These are phyloP conservation scores for Cinara cedri DNA, from an alignment of 2,888 invertebrate genomes.

Conservation along the genomic window DNA sequence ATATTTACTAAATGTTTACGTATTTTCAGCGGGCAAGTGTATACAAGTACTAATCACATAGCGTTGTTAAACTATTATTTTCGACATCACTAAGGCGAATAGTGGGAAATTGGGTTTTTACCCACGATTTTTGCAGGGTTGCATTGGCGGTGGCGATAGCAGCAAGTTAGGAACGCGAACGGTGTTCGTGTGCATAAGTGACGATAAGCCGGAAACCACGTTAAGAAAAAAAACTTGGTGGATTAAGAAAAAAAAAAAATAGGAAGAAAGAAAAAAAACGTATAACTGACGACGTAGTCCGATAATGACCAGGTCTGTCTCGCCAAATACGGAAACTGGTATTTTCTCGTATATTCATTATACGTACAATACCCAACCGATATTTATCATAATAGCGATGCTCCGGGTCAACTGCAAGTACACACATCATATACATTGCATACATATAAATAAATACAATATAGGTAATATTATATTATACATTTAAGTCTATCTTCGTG, in stretches of 20 bases:
- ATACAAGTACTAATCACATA: no score
- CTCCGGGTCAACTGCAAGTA: neutral
- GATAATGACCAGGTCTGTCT: conserved; percentile 50
- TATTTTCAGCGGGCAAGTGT: no score
- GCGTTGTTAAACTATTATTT: no score
- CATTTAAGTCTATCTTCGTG: no score
- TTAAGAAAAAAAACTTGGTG: neutral
- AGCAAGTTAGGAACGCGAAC: neutral
- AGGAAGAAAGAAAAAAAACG: neutral
- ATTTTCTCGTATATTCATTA: conserved; percentile 44
- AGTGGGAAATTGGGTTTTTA: neutral
- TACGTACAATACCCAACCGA: conserved; percentile 14
- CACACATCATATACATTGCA: neutral
- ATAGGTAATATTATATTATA: neutral
- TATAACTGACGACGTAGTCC: conserved; percentile 18
- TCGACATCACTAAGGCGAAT: no score
- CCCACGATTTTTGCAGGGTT: neutral
- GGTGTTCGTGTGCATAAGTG: no score
- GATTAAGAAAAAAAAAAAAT: conserved; percentile 12
- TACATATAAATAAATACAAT: neutral
- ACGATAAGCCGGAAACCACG: neutral
- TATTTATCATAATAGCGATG: conserved; percentile 38
- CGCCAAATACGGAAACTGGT: conserved; percentile 54
- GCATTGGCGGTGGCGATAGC: no score
- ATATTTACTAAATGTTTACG: no score